These are phyloP conservation scores for Tympanoctomys barrerae DNA, from an alignment of 2,797 vertebrate genomes.

Conservation along the genomic window DNA sequence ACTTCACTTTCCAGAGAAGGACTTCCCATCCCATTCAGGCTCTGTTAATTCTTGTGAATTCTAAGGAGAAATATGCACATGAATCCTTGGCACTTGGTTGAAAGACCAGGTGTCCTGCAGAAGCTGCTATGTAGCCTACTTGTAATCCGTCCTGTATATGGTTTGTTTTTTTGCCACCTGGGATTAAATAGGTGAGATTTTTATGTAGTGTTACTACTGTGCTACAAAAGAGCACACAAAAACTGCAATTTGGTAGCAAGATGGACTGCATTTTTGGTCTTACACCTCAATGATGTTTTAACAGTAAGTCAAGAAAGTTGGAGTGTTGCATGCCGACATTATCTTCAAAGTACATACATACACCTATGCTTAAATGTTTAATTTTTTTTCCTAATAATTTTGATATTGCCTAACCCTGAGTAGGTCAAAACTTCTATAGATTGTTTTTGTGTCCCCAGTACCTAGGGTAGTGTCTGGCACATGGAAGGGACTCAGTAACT, in stretches of 20 bases:
- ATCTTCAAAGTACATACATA: background rate
- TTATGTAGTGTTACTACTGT: conserved; percentile 62
- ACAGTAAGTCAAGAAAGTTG: conserved; percentile 22
- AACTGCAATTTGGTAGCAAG: conserved; percentile 37
- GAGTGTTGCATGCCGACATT: background rate
- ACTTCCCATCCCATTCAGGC: background rate
- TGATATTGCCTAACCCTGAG: background rate
- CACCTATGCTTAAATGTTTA: background rate
- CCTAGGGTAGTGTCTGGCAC: background rate
- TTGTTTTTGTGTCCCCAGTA: background rate
- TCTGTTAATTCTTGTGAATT: conserved; percentile 74
- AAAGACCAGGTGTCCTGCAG: conserved; percentile 58
- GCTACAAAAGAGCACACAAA: conserved; percentile 28
- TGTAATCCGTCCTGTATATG: conserved; percentile 75
- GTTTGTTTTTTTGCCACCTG: conserved; percentile 76
- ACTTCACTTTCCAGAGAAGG: conserved; percentile 37
- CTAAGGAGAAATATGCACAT: conserved; percentile 72
- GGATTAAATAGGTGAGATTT: conserved; percentile 79
- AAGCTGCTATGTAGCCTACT: conserved; percentile 74
- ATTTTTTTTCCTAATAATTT: conserved; percentile 37
- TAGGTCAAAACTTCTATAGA: background rate
- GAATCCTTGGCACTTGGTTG: conserved; percentile 76
- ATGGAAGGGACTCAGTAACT: background rate
- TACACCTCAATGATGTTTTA: conserved; percentile 35
- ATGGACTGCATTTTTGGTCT: conserved; percentile 34